Evolutionary conservation across 2,113 vertebrate species (phyloP).

Genomic region (Gymnogyps californianus): DNA sequence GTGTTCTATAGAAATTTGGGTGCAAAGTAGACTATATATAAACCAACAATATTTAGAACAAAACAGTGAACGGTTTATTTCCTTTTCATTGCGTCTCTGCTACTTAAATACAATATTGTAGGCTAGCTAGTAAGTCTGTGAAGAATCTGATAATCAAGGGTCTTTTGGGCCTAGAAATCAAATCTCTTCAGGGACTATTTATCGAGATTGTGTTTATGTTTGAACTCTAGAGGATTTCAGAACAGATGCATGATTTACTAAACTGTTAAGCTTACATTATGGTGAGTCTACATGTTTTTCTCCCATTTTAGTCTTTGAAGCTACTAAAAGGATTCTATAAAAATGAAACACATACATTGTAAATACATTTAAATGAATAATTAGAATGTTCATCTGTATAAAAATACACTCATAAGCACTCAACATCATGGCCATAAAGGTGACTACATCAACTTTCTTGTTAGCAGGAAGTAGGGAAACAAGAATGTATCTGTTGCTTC

Average conservation of each 20-base stretch:
- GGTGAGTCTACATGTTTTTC: not conserved
- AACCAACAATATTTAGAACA: not conserved
- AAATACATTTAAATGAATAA: not conserved
- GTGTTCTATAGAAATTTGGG: not conserved
- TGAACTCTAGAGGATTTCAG: not conserved
- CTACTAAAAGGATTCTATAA: not conserved
- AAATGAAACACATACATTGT: conserved; percentile 4
- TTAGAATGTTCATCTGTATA: not conserved
- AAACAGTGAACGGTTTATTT: not conserved
- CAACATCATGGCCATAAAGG: not conserved
- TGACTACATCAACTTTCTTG: not conserved
- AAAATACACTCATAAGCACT: not conserved
- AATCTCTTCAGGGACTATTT: conserved; percentile 35
- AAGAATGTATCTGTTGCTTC: not conserved
- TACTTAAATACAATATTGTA: conserved; percentile 12
- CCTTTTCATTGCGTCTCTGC: not conserved
- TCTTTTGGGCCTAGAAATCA: conserved; percentile 38
- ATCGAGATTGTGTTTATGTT: conserved; percentile 17
- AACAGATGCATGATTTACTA: not conserved
- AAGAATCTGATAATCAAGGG: conserved; percentile 32
- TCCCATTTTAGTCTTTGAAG: not conserved
- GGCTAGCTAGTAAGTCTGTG: conserved; percentile 19
- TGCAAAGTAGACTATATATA: not conserved
- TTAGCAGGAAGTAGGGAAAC: not conserved
- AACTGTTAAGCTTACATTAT: not conserved